phyloP scores from a whole-genome alignment of 2,888 invertebrate species.

The Brachypterus glaber region DNA sequence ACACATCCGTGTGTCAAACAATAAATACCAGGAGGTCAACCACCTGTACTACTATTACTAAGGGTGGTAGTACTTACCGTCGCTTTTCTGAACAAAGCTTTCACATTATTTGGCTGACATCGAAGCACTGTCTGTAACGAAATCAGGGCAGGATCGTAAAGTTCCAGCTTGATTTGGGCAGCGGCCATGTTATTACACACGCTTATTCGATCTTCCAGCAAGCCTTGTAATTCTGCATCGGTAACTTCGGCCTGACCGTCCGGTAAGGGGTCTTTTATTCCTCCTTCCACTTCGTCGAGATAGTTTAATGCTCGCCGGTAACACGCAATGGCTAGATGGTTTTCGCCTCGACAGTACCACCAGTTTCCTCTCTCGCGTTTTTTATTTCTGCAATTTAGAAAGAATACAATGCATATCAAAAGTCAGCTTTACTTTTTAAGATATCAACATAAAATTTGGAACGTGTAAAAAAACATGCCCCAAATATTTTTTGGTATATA shows the following conservation, averaged over 20 bases:
- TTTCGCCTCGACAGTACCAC: slow-evolving; percentile 79
- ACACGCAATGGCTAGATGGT: slow-evolving; percentile 71
- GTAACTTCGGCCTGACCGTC: slow-evolving; percentile 42
- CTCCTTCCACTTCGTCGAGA: slow-evolving; percentile 63
- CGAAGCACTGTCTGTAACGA: slow-evolving; percentile 75
- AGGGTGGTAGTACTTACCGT: slow-evolving; percentile 40
- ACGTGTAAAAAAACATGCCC: no score
- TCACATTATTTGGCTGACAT: slow-evolving; percentile 80
- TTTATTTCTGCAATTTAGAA: slow-evolving; percentile 45
- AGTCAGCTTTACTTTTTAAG: no score
- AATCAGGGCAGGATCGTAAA: slow-evolving; percentile 74
- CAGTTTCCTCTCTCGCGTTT: slow-evolving; percentile 84
- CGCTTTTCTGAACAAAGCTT: slow-evolving; percentile 82
- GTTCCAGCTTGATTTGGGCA: slow-evolving; percentile 80
- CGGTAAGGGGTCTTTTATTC: slow-evolving; percentile 48
- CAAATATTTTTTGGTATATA: no score
- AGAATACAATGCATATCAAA: no score
- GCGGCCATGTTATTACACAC: slow-evolving; percentile 90
- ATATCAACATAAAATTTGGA: no score
- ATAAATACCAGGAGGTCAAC: no score
- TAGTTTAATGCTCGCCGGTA: slow-evolving; percentile 79
- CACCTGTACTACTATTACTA: no score
- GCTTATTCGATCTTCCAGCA: slow-evolving; percentile 72
- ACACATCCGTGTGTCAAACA: no score
- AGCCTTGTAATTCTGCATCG: slow-evolving; percentile 51